Conservation (phyloP, 2,888 invertebrate genomes). For the Meiosimyza decipiens region DNA sequence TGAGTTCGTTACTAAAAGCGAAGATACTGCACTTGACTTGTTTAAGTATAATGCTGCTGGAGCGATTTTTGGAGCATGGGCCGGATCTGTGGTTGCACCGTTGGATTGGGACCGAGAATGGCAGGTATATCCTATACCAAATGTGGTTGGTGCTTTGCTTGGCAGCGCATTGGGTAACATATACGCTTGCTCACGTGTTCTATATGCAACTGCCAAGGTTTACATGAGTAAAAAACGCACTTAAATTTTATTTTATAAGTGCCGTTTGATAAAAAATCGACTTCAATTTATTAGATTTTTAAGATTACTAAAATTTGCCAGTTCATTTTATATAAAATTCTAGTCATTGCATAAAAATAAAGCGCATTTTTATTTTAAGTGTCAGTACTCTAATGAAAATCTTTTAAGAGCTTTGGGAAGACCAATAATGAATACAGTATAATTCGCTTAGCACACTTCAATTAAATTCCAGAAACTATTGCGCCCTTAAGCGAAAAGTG, state of each 20-base stretch:
- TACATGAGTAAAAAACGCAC: conserved; percentile 60
- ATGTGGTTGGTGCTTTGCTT: conserved; percentile 72
- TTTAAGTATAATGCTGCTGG: conserved; percentile 65
- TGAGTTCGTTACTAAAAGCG: conserved; percentile 62
- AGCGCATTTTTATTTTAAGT: neutral
- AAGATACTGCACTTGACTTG: conserved; percentile 62
- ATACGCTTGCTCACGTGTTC: conserved; percentile 61
- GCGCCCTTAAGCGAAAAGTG: no score
- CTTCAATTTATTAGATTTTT: no score
- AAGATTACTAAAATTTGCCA: no score
- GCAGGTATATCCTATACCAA: conserved; percentile 80
- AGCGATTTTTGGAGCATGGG: conserved; percentile 78
- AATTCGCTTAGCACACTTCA: no score
- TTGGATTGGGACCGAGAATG: conserved; percentile 89
- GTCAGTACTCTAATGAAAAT: no score
- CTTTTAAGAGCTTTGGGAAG: no score
- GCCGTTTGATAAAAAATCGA: no score
- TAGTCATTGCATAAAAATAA: conserved; percentile 31
- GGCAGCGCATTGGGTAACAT: conserved; percentile 71
- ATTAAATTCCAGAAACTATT: no score
- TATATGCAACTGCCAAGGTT: conserved; percentile 61
- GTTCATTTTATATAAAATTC: no score
- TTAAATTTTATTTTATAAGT: conserved; percentile 21
- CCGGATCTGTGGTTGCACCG: conserved; percentile 82
- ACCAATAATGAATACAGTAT: no score